These are phyloP conservation scores for Chinchilla lanigera DNA, from an alignment of 2,113 vertebrate species.

Conservation along the genomic window DNA sequence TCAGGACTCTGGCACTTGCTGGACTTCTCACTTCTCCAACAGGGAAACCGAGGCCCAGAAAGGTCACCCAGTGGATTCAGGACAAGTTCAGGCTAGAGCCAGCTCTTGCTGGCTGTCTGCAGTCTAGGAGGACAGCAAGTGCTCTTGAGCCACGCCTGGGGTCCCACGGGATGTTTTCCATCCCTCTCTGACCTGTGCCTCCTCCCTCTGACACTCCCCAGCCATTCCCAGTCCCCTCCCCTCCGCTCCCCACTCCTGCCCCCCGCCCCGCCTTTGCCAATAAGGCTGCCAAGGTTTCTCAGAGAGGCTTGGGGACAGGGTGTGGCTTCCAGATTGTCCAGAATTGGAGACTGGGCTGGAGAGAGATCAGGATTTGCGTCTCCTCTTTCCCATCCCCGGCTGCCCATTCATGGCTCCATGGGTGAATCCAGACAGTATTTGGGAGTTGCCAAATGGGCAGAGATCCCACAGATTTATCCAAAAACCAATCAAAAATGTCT, in stretches of 20 bases:
- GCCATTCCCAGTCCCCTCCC: neutral
- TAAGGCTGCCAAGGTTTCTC: constrained; percentile 73
- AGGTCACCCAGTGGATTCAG: neutral
- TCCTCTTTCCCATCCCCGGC: neutral
- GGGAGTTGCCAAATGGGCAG: constrained; percentile 46
- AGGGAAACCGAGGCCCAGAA: constrained; percentile 42
- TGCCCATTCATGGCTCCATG: constrained; percentile 48
- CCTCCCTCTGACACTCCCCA: neutral
- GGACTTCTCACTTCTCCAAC: neutral
- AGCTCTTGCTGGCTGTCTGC: neutral
- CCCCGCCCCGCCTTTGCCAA: constrained; percentile 2
- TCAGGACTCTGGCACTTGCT: neutral
- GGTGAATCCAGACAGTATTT: constrained; percentile 46
- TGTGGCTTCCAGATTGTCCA: constrained; percentile 71
- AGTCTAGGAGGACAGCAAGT: constrained; percentile 35
- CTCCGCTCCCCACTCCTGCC: neutral
- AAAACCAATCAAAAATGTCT: constrained; percentile 39
- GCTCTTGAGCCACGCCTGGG: neutral
- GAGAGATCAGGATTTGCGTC: neutral
- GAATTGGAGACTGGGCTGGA: constrained; percentile 61
- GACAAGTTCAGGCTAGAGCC: neutral
- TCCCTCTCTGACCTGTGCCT: neutral
- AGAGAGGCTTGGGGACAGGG: constrained; percentile 73
- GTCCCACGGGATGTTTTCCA: neutral
- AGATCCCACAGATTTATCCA: constrained; percentile 21